Conservation (phyloP, 2,113 vertebrate species). For the Gobio gobio region DNA sequence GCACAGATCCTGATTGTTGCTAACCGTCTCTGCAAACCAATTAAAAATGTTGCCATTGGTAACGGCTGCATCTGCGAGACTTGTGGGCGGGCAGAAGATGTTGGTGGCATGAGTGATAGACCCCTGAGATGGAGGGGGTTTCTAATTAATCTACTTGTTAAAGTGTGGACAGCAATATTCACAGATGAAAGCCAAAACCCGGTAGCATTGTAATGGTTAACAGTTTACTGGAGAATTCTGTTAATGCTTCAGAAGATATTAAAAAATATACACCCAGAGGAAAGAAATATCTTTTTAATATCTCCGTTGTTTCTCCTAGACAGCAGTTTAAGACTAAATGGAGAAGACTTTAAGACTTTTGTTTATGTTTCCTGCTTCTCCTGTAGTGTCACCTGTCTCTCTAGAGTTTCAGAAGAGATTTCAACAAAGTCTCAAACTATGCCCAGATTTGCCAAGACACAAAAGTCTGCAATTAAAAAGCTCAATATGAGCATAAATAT, state of each 20-base stretch:
- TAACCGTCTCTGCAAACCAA: slow-evolving; percentile 5
- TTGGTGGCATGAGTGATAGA: not conserved
- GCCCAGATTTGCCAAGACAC: too few species aligned
- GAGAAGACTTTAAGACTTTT: not conserved
- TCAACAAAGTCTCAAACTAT: too few species aligned
- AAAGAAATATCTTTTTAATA: not conserved
- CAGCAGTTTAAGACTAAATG: not conserved
- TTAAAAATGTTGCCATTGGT: slow-evolving; percentile 34
- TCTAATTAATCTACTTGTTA: slow-evolving; percentile 29
- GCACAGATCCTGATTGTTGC: slow-evolving; percentile 12
- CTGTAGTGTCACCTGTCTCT: not conserved
- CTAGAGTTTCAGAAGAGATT: too few species aligned
- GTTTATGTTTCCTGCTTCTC: not conserved
- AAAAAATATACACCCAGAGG: not conserved
- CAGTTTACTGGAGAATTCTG: not conserved
- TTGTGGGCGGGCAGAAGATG: slow-evolving; percentile 3
- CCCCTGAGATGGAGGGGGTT: slow-evolving; percentile 13
- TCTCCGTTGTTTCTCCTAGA: not conserved
- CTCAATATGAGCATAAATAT: too few species aligned
- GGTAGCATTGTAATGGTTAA: not conserved
- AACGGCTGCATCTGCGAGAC: slow-evolving; percentile 6
- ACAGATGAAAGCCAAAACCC: not conserved
- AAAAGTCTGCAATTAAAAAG: too few species aligned
- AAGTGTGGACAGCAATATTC: not conserved
- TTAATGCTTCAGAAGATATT: not conserved